A percentile compares a stretch with the other conserved stretches of the same genome.
phyloP scores from a whole-genome alignment of 2,797 vertebrate species.

The Melanotaenia parkinsoni region DNA sequence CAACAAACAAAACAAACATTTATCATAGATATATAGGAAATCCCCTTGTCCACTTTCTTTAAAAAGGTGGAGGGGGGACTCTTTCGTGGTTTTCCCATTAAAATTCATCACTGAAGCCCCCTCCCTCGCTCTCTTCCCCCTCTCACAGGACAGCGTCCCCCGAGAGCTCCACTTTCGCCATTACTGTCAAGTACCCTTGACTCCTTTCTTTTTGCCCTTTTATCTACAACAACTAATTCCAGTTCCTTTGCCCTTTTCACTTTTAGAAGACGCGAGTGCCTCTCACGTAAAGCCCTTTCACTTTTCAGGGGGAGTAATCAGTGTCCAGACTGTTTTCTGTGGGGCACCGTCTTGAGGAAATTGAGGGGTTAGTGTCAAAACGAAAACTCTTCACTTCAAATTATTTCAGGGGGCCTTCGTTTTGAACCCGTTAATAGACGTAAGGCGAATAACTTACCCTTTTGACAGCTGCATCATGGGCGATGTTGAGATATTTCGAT shows the following conservation, averaged over 20 bases:
- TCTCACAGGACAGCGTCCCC: slow-evolving; percentile 87
- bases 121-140: slow-evolving; percentile 63
- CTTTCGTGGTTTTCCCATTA: slow-evolving; percentile 86
- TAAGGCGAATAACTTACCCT: slow-evolving; percentile 89
- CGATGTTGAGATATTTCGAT: slow-evolving; percentile 92
- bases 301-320: slow-evolving; percentile 80
- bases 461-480: slow-evolving; percentile 93
- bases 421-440: slow-evolving; percentile 89
- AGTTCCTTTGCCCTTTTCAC: slow-evolving; percentile 99
- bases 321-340: slow-evolving; percentile 69
- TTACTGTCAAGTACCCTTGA: slow-evolving; percentile 99
- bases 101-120: slow-evolving; percentile 89
- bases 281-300: slow-evolving; percentile 83
- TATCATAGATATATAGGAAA: slow-evolving; percentile 63
- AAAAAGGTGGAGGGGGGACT: slow-evolving; percentile 60
- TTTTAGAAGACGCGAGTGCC: slow-evolving; percentile 87
- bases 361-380: slow-evolving; percentile 96
- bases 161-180: slow-evolving; percentile 93
- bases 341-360: slow-evolving; percentile 82
- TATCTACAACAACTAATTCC: slow-evolving; percentile 99
- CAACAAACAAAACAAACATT: slow-evolving; percentile 61
- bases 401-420: slow-evolving; percentile 84
- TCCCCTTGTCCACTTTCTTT: slow-evolving; percentile 83
- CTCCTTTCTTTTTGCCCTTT: slow-evolving; percentile 98
- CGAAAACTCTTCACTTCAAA: slow-evolving; percentile 94